Evolutionary conservation across 2,888 invertebrate species (phyloP).

Genomic region (Dryobota labecula): DNA sequence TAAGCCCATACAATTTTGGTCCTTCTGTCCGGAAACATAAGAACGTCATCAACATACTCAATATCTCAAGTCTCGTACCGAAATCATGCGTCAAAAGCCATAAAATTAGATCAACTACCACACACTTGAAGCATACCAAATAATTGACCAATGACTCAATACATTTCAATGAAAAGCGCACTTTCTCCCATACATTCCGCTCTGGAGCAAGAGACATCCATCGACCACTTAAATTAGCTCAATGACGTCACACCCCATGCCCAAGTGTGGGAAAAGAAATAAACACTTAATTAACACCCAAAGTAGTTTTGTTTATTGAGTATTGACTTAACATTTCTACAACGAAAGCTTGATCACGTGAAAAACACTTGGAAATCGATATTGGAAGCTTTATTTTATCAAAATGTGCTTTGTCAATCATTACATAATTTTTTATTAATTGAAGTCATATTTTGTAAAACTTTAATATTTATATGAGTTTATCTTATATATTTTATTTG

Average conservation of each 20-base stretch:
- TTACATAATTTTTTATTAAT: neutral
- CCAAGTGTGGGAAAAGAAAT: conserved; percentile 80
- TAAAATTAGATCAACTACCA: conserved; percentile 22
- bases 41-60: neutral
- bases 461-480: neutral
- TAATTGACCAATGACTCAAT: conserved; percentile 54
- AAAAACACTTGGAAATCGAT: conserved; percentile 13
- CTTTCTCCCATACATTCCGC: conserved; percentile 53
- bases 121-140: conserved; percentile 25
- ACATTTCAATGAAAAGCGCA: conserved; percentile 39
- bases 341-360: conserved; percentile 32
- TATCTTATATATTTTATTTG: neutral
- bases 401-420: neutral
- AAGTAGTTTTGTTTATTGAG: conserved; percentile 73
- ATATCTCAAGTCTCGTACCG: neutral
- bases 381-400: neutral
- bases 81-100: neutral
- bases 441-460: neutral
- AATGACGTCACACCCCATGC: conserved; percentile 68
- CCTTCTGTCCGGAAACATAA: neutral
- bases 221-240: conserved; percentile 65
- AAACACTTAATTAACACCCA: conserved; percentile 76
- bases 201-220: conserved; percentile 55
- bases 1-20: neutral
- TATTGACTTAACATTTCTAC: conserved; percentile 65